Conservation (phyloP, 2,113 vertebrate species). For the Lasiurus cinereus region DNA sequence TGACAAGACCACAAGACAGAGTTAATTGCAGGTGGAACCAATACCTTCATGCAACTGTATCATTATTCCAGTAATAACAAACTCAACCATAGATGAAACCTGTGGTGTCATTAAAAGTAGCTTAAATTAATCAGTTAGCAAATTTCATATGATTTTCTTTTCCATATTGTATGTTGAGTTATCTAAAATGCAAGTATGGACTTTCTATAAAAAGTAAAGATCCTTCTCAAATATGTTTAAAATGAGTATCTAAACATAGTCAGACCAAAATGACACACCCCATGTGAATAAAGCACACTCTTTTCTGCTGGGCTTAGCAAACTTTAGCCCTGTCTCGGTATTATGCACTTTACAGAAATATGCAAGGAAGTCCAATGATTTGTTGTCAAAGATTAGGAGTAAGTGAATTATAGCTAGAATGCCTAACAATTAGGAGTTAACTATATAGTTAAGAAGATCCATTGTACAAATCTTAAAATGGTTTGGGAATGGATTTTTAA, state of each 20-base stretch:
- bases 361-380: slow-evolving; percentile 61
- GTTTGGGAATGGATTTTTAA: slow-evolving; percentile 53
- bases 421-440: slow-evolving; percentile 44
- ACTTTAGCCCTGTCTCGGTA: neutral
- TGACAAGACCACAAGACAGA: neutral
- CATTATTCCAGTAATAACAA: neutral
- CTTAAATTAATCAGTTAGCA: neutral
- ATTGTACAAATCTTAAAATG: slow-evolving; percentile 64
- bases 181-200: neutral
- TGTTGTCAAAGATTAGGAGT: slow-evolving; percentile 72
- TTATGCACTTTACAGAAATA: slow-evolving; percentile 47
- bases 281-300: fast-evolving
- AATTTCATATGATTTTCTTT: neutral
- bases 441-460: slow-evolving; percentile 68
- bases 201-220: slow-evolving; percentile 3
- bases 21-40: neutral
- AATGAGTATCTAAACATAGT: neutral
- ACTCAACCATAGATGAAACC: neutral
- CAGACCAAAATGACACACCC: neutral
- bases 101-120: neutral
- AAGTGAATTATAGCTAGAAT: slow-evolving; percentile 77
- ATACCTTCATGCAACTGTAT: fast-evolving
- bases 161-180: neutral
- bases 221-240: neutral
- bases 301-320: neutral